phyloP scores from a whole-genome alignment of 37 sponge, comb jelly and placozoan genomes.

The Bolinopsis microptera region DNA sequence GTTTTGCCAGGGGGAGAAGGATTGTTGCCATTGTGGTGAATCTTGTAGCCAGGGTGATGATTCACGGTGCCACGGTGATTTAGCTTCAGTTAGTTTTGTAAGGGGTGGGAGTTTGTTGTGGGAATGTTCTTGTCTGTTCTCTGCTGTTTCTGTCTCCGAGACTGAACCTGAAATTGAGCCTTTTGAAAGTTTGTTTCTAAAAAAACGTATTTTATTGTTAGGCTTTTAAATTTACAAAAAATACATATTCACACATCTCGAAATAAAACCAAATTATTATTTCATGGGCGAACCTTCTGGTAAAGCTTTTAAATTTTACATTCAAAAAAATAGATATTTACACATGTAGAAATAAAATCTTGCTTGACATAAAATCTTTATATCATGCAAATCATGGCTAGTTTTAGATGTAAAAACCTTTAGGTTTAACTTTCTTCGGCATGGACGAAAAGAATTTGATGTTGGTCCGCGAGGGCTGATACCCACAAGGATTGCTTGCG shows the following conservation, averaged over 20 bases:
- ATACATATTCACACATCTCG: too few relatives aligned
- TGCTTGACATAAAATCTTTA: neutral
- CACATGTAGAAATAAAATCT: neutral
- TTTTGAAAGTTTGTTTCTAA: too few relatives aligned
- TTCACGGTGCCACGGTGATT: neutral
- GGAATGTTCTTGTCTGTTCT: neutral
- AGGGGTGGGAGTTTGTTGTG: neutral
- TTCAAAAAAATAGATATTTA: neutral
- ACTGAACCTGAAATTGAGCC: too few relatives aligned
- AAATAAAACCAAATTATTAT: neutral
- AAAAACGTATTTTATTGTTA: too few relatives aligned
- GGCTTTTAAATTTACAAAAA: too few relatives aligned
- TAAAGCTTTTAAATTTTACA: neutral
- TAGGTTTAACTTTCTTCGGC: neutral
- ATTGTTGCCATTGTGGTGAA: neutral
- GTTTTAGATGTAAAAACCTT: neutral
- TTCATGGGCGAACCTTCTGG: neutral
- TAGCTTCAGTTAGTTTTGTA: neutral
- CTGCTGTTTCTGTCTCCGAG: neutral
- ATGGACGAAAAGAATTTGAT: neutral
- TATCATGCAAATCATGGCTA: neutral
- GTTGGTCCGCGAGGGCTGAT: constrained; percentile 14
- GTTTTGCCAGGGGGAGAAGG: neutral
- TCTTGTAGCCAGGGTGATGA: neutral
- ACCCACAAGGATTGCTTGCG: too few relatives aligned